Conservation (phyloP, 1,140 invertebrate genomes). For the Tetramorium simillimum region DNA sequence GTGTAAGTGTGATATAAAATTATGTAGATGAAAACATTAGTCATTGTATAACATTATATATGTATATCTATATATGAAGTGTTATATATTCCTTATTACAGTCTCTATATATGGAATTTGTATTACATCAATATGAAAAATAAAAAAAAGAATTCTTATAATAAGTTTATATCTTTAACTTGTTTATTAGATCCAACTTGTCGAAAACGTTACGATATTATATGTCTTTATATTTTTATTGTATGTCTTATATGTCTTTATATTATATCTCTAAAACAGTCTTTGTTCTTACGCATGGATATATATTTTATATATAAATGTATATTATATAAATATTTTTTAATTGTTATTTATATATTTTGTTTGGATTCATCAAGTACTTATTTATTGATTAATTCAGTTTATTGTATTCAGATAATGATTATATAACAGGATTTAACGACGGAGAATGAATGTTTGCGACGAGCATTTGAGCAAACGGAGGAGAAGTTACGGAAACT, state of each 20-base stretch:
- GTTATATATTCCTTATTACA: neutral
- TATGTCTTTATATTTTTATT: neutral
- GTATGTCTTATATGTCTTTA: too few relatives aligned
- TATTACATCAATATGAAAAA: neutral
- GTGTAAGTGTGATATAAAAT: constrained; percentile 65
- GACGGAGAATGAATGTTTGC: constrained; percentile 79
- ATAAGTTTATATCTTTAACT: neutral
- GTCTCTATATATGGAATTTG: too few relatives aligned
- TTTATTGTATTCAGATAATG: neutral
- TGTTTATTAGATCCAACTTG: neutral
- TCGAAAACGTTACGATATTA: neutral
- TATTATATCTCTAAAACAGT: neutral
- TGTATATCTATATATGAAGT: too few relatives aligned
- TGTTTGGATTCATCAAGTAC: neutral
- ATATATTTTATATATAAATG: neutral
- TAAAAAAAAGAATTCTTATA: neutral
- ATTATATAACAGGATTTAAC: constrained; percentile 77
- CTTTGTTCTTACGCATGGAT: neutral
- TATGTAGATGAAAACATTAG: too few relatives aligned
- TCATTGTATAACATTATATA: too few relatives aligned
- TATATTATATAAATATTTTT: neutral
- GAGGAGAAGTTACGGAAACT: constrained; percentile 61
- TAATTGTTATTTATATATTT: neutral
- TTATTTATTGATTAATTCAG: neutral
- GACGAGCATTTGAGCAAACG: constrained; percentile 67